Base-by-base conservation (phyloP, 2,888 invertebrate species). In the Hololepta plana region DNA sequence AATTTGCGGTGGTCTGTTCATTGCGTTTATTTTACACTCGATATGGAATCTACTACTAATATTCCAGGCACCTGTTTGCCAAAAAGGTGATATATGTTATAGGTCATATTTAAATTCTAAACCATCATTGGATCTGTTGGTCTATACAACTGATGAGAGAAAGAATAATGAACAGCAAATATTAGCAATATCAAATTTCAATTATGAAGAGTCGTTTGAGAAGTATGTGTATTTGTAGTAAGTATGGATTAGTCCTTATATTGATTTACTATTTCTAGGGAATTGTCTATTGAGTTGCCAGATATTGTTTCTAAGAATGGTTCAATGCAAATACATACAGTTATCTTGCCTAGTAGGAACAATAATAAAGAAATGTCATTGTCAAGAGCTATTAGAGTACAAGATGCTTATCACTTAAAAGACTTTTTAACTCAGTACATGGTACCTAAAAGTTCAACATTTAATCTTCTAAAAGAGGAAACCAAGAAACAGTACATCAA, bases 271-370 rank as follows among this genome's bases (percentile, higher is more conserved):
- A 28, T 40, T 53, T 55, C 21, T 47, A 84, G 84, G 41, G 62
- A 66, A 24, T 45, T 84, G 13, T 59, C 57, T 27, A 50, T 91
- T 27, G 62, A 68, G 35, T 57, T 91, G 35, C 82, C 88, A 3
- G 52, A 57, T 12, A 68, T 67, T 48, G 82, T 80, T 1, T 62
- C 79, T 8, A 67, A 72, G 30, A 93, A 93, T 62, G 93, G 91
- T 1, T 77, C 80, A 4, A 48, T 93, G 23, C 77, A 62, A 45
- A 64, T 88, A 45, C 82, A 87, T 51, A 67, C 77, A 2, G 62
- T 75, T 24, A 45, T 81, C 16, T 63, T 72, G 10, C 65, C 74
- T 26, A 53, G 65, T 32, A 66, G 65, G 15, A 53, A 57, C 12
- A 56, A 46, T 16, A 57, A 59, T 2, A 43, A 61, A 1, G 62